phyloP scores from a whole-genome alignment of 1,140 invertebrate species.

The Drosophila quadrilineata region DNA sequence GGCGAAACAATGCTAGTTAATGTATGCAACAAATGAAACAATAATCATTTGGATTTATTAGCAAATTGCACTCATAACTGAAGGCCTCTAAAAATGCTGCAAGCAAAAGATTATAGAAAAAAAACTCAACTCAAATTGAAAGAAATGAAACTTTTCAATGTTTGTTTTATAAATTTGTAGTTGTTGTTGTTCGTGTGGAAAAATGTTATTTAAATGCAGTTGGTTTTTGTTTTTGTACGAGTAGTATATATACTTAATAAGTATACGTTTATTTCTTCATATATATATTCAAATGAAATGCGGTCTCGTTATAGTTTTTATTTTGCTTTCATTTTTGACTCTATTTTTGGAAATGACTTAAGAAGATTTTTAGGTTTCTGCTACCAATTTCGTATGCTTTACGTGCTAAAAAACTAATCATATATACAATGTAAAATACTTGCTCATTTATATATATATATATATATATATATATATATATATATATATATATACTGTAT shows the following conservation, averaged over 20 bases:
- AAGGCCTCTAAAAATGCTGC: neutral
- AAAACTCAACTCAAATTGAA: slow-evolving; percentile 1
- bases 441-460: slow-evolving; percentile 36
- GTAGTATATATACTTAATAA: slow-evolving; percentile 30
- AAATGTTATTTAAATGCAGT: slow-evolving; percentile 48
- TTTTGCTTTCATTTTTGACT: slow-evolving; percentile 30
- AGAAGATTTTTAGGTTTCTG: slow-evolving; percentile 57
- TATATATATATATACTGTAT: slow-evolving; percentile 29
- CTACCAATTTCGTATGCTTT: slow-evolving; percentile 59
- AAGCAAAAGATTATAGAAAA: slow-evolving; percentile 18
- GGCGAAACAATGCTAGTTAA: too few species aligned
- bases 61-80: slow-evolving; percentile 43
- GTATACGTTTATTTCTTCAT: slow-evolving; percentile 27
- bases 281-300: slow-evolving; percentile 38
- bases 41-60: slow-evolving; percentile 32
- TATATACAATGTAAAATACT: slow-evolving; percentile 80
- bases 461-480: slow-evolving; percentile 32
- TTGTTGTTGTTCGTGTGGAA: slow-evolving; percentile 29
- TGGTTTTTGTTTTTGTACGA: slow-evolving; percentile 39
- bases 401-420: slow-evolving; percentile 80
- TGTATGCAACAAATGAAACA: slow-evolving; percentile 40
- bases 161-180: neutral
- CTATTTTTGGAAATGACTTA: slow-evolving; percentile 63
- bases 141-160: neutral
- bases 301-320: slow-evolving; percentile 30